These are phyloP conservation scores for Aramus guarauna DNA, from an alignment of 2,113 vertebrate genomes.

Conservation along the genomic window DNA sequence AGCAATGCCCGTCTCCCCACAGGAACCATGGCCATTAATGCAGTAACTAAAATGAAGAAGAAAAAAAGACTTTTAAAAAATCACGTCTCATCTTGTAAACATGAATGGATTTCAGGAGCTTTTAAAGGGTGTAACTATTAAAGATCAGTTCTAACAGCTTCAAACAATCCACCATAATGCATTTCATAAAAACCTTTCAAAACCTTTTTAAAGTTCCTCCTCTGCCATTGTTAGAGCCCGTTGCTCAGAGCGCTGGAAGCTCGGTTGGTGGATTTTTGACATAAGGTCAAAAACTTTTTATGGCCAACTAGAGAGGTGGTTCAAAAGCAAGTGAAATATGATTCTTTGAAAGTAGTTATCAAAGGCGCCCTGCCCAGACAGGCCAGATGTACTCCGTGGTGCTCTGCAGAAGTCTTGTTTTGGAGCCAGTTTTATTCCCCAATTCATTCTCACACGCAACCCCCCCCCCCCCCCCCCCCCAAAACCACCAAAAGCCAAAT, in stretches of 20 bases:
- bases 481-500: background rate
- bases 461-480: accelerated
- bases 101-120: background rate
- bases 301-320: background rate
- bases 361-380: background rate
- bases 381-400: background rate
- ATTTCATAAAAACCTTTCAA: slow-evolving; percentile 23
- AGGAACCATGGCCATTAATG: background rate
- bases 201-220: background rate
- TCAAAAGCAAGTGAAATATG: background rate
- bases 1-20: background rate
- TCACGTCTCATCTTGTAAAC: background rate
- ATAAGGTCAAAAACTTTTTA: background rate
- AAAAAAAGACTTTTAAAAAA: slow-evolving; percentile 9
- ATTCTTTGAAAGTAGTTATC: background rate
- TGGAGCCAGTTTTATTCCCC: background rate
- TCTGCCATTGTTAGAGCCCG: background rate
- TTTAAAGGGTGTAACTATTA: background rate
- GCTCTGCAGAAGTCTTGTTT: background rate
- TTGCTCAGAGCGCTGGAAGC: background rate
- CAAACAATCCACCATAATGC: background rate
- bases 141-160: slow-evolving; percentile 3
- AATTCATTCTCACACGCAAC: background rate
- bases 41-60: background rate
- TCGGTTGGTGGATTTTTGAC: background rate